These are phyloP conservation scores for Nibea albiflora DNA, from an alignment of 2,113 vertebrate species.

Conservation along the genomic window DNA sequence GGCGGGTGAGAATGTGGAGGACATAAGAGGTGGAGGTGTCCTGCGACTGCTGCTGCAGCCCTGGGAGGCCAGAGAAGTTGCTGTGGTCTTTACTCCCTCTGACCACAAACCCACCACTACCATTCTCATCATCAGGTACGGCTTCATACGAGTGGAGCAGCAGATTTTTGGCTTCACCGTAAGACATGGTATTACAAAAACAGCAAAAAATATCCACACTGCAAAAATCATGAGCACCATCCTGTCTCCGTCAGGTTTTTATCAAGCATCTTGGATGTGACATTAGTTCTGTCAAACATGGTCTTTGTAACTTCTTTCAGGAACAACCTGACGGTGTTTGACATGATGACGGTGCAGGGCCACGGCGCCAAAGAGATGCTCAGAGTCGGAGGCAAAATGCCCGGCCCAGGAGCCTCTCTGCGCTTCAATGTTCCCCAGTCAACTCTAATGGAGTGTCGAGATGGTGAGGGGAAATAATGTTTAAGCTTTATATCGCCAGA, in stretches of 20 bases:
- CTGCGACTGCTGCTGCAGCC: constrained; percentile 89
- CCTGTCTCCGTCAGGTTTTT: no score
- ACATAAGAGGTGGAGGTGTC: constrained; percentile 44
- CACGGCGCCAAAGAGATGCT: constrained; percentile 94
- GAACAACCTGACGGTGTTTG: constrained; percentile 96
- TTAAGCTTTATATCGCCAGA: neutral
- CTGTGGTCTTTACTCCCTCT: constrained; percentile 90
- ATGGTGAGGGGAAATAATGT: constrained; percentile 86
- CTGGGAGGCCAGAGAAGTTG: constrained; percentile 88
- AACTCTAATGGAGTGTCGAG: constrained; percentile 95
- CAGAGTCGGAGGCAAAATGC: constrained; percentile 92
- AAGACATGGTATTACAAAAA: neutral
- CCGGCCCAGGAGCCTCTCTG: constrained; percentile 90
- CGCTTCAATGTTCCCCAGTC: constrained; percentile 98
- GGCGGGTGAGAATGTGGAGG: constrained; percentile 45
- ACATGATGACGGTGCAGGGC: constrained; percentile 90
- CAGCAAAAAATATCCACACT: no score
- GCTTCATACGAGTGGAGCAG: neutral
- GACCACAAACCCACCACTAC: constrained; percentile 92
- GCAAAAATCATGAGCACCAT: no score
- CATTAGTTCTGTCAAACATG: neutral
- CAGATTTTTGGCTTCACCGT: neutral
- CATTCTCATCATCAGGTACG: constrained; percentile 92
- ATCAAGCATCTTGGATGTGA: neutral
- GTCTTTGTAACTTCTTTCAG: constrained; percentile 71